These are phyloP conservation scores for Nematolebias whitei DNA, from an alignment of 2,113 vertebrate species.

Conservation along the genomic window DNA sequence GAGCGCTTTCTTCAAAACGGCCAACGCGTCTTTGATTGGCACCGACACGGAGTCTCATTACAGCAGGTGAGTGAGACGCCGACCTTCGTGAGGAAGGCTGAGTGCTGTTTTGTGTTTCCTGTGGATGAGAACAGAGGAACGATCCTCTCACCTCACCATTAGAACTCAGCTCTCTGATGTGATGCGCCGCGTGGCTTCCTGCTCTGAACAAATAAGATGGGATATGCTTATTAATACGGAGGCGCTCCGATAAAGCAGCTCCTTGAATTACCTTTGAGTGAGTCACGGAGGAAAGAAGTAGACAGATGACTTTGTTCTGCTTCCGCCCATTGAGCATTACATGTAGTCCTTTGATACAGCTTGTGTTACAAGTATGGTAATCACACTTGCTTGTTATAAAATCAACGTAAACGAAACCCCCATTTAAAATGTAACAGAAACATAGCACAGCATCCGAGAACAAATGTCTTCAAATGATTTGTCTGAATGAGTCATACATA, in stretches of 20 bases:
- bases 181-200: conserved; percentile 69
- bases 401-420: conserved; percentile 50
- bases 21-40: conserved; percentile 79
- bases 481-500: conserved; percentile 36
- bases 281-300: conserved; percentile 55
- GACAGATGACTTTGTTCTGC: conserved; percentile 69
- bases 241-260: conserved; percentile 72
- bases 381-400: conserved; percentile 62
- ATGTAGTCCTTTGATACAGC: conserved; percentile 65
- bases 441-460: conserved; percentile 24
- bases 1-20: conserved; percentile 74
- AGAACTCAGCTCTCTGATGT: conserved; percentile 78
- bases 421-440: conserved; percentile 56
- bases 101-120: conserved; percentile 88
- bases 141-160: conserved; percentile 74
- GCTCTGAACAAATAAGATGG: conserved; percentile 79
- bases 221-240: conserved; percentile 81
- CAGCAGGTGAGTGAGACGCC: conserved; percentile 85
- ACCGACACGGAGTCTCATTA: conserved; percentile 88
- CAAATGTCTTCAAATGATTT: conserved; percentile 30
- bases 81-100: conserved; percentile 83
- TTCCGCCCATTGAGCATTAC: conserved; percentile 67
- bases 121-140: conserved; percentile 83
- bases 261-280: conserved; percentile 77
- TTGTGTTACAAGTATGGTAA: conserved; percentile 69